Percentiles rank a stretch among this genome's conserved stretches.
Conservation (phyloP, 2,888 invertebrate genomes). For the Muscina levida region DNA sequence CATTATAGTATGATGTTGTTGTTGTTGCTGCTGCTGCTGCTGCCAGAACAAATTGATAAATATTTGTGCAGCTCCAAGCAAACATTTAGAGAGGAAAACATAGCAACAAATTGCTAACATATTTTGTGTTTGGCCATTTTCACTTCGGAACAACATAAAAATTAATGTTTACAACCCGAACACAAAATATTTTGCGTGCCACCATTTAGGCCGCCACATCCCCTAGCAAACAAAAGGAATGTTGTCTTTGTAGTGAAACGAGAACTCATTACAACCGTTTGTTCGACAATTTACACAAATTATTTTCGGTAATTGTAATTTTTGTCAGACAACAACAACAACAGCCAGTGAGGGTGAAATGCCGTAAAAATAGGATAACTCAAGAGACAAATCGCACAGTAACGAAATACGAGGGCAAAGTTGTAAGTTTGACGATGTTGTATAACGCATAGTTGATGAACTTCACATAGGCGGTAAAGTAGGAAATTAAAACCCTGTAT, state of each 20-base stretch:
- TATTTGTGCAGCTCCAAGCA: constrained; percentile 8
- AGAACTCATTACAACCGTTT: constrained; percentile 36
- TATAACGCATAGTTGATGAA: too few species aligned
- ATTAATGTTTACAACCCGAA: constrained; percentile 28
- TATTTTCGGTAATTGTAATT: constrained; percentile 19
- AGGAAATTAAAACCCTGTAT: too few species aligned
- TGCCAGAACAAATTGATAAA: constrained; percentile 27
- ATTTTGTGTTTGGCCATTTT: constrained; percentile 7
- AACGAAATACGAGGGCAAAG: not conserved
- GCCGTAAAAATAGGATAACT: not conserved
- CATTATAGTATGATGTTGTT: too few species aligned
- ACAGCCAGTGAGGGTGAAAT: not conserved
- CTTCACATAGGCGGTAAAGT: too few species aligned
- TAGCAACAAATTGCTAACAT: constrained; percentile 12
- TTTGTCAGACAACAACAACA: not conserved
- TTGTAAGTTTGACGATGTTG: not conserved
- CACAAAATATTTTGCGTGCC: constrained; percentile 13
- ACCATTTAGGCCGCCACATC: not conserved
- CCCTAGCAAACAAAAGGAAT: not conserved
- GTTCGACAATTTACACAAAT: constrained; percentile 34
- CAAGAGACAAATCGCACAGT: not conserved
- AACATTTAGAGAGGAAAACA: constrained; percentile 5
- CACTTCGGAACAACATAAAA: constrained; percentile 22
- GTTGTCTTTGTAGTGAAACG: not conserved
- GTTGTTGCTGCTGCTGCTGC: too few species aligned